phyloP scores from a whole-genome alignment of 2,888 invertebrate species.

The Eubasilissa splendida region DNA sequence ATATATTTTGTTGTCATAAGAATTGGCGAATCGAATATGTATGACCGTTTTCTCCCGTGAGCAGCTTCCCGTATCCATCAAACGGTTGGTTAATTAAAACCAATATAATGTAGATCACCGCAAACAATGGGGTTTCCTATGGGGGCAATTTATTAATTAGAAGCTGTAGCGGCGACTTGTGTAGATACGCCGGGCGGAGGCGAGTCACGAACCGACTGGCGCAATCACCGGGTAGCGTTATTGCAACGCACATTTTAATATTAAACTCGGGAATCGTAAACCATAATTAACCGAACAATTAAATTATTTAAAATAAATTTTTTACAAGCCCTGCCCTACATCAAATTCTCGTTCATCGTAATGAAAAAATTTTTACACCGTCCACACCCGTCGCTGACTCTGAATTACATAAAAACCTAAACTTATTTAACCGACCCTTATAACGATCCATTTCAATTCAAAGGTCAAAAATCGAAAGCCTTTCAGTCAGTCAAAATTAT shows the following conservation, averaged over 20 bases:
- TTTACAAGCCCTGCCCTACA: too few relatives aligned
- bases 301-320: too few relatives aligned
- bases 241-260: slow-evolving; percentile 43
- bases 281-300: background rate
- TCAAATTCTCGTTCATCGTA: too few relatives aligned
- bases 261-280: slow-evolving; percentile 1
- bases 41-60: background rate
- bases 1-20: too few relatives aligned
- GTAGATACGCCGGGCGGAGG: slow-evolving; percentile 6
- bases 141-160: slow-evolving; percentile 48
- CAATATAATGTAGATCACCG: slow-evolving; percentile 33
- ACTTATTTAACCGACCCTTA: too few relatives aligned
- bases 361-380: too few relatives aligned
- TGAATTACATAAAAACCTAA: too few relatives aligned
- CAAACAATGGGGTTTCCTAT: slow-evolving; percentile 21
- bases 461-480: too few relatives aligned
- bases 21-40: too few relatives aligned
- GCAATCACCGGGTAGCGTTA: slow-evolving; percentile 37
- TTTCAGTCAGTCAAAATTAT: too few relatives aligned
- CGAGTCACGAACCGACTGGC: slow-evolving; percentile 49
- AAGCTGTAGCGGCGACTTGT: slow-evolving; percentile 29
- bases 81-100: slow-evolving; percentile 46
- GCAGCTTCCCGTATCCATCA: background rate
- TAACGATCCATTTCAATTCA: too few relatives aligned
- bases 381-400: too few relatives aligned